Base-by-base conservation (phyloP, 2,113 vertebrate genomes). In the Heterochromis multidens region DNA sequence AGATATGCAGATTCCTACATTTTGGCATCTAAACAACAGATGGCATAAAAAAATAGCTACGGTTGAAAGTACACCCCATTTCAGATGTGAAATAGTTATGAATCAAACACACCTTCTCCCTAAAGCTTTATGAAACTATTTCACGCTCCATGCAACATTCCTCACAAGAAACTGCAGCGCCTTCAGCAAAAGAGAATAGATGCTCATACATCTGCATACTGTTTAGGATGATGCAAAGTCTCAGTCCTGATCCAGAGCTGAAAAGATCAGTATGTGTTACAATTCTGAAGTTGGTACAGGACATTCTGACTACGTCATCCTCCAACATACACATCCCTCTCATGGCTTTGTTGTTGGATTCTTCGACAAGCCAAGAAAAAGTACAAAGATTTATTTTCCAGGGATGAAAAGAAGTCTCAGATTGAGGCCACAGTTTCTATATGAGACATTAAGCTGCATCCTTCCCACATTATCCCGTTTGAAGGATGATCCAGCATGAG, bases 111-210 rank as follows among this genome's bases (percentile, higher is more conserved):
- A 87, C 92, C 88, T 90, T 88, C 89, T 79, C 89, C 82, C 92
- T 88, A 81, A 80, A 88, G 92, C 89, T 88, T 92, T 91, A 89
- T 85, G 87, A 89, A 93, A 89, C 90, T 79, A 94, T 95, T 95
- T 94, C 93, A 94, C 79, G 91, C 90, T 93, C 88, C 79, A 77
- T 5, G 21, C 91, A 90, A 76, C 88, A 86, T 90, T 90, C 80
- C 65, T 90, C 88, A 93, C 92, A 90, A 43, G 14, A 46, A 83
- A 56, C 52, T 49, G 56, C 76, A 59, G 49, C 7, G 61, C 83
- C 82, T 84, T 78, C 76, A 62, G 90, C 67, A 37, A 56, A 63
- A 79, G 19, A 72, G 78, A 77, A 61, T 12, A 52, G 83, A 52
- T 11, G 7, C 25, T 84, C 80, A 49, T 27, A 82, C 59, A 83